Percentiles rank a stretch among this genome's conserved stretches.
phyloP scores from a whole-genome alignment of 30 jellyfish, hydroid and myxozoan genomes.

The Hydractinia symbiolongicarpus region DNA sequence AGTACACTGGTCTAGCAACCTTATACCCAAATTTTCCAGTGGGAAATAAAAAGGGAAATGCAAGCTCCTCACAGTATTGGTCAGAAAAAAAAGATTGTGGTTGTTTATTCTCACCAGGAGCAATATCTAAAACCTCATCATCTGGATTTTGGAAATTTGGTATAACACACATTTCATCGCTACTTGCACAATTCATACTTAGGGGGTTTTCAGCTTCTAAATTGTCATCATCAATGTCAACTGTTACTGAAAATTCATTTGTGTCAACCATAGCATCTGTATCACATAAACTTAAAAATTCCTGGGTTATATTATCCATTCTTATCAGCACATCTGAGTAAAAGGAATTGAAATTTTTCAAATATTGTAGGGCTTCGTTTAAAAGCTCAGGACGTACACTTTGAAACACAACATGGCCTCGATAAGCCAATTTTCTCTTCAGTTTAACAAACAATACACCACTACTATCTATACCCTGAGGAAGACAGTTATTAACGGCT shows the following conservation, averaged over 20 bases:
- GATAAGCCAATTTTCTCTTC: conserved; percentile 10
- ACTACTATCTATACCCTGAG: conserved; percentile 14
- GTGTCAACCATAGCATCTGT: conserved; percentile 10
- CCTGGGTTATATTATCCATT: conserved; percentile 16
- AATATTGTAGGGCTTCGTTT: not conserved
- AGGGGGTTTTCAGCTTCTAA: conserved; percentile 1
- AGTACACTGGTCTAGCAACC: conserved; percentile 17
- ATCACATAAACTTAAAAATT: conserved; percentile 7
- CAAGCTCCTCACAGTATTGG: not conserved
- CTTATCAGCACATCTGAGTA: conserved; percentile 3
- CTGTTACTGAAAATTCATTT: conserved; percentile 11
- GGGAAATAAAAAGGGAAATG: conserved; percentile 33
- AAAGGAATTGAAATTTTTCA: not conserved
- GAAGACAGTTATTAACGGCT: not conserved
- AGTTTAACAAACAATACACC: no score
- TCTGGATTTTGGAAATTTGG: conserved; percentile 16
- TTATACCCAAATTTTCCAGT: conserved; percentile 31
- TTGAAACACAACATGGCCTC: conserved; percentile 26
- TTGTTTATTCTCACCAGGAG: conserved; percentile 18
- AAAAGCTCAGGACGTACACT: conserved; percentile 18
- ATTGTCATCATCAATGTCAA: conserved; percentile 18
- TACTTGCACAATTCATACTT: conserved; percentile 18
- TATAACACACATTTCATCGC: conserved; percentile 24
- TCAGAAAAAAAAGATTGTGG: no score
- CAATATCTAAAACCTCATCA: conserved; percentile 13